Evolutionary conservation across 2,113 vertebrate species (phyloP).

Genomic region (Brachypodius melanocephalos): DNA sequence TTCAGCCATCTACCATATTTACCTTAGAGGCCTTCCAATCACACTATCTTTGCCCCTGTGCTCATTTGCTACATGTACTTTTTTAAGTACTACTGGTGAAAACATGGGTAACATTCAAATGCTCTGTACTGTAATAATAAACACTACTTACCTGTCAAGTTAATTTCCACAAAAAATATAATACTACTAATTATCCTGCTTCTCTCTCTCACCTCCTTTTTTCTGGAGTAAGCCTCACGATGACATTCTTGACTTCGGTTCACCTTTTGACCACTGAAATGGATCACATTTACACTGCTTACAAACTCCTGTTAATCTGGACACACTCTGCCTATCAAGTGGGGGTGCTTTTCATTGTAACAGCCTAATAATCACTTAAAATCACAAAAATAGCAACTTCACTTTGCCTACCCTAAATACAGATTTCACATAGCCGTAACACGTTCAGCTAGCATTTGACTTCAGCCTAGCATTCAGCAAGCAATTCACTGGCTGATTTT

Average conservation of each 20-base stretch:
- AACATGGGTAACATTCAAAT: background rate
- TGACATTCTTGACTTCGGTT: conserved; percentile 37
- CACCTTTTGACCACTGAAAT: conserved; percentile 45
- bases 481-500: conserved; percentile 16
- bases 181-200: background rate
- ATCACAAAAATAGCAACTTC: conserved; percentile 58
- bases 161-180: background rate
- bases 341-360: background rate
- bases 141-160: background rate
- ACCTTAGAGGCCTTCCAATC: background rate
- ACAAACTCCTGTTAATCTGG: conserved; percentile 41
- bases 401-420: conserved; percentile 40
- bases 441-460: background rate
- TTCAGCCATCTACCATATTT: background rate
- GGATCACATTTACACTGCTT: conserved; percentile 37
- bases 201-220: background rate
- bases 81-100: background rate
- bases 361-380: conserved; percentile 47
- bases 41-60: background rate
- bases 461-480: conserved; percentile 29
- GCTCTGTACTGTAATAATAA: background rate
- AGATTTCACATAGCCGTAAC: background rate
- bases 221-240: background rate
- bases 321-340: conserved; percentile 17
- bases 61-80: background rate